phyloP scores from a whole-genome alignment of 2,888 invertebrate genomes.

The Alentia gelatinosa region DNA sequence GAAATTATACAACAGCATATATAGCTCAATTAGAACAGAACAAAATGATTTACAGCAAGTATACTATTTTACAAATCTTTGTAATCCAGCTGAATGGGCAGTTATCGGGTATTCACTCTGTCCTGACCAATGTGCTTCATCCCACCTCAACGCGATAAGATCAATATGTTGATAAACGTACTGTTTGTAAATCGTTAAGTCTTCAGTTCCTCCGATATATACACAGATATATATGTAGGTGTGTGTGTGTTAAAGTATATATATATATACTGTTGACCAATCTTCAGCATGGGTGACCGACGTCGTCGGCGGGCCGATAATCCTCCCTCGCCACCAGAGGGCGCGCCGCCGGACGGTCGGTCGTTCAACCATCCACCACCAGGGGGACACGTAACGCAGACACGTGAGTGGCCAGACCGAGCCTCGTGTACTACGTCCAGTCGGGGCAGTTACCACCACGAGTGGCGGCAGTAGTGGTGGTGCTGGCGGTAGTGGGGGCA shows the following conservation, averaged over 20 bases:
- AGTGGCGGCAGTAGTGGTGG: conserved; percentile 49
- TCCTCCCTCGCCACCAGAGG: neutral
- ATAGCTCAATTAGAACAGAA: neutral
- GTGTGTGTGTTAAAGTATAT: too few relatives aligned
- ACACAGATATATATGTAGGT: neutral
- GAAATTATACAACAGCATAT: conserved; percentile 2
- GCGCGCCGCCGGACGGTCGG: neutral
- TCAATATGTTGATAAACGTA: neutral
- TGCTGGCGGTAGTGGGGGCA: conserved; percentile 23
- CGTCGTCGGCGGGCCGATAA: neutral
- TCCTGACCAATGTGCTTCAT: neutral
- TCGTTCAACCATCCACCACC: neutral
- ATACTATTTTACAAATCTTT: neutral
- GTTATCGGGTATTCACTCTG: neutral
- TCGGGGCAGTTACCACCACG: conserved; percentile 14
- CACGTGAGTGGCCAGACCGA: neutral
- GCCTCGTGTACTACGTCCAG: neutral
- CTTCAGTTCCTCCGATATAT: neutral
- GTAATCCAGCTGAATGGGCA: neutral
- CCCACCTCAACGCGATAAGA: neutral
- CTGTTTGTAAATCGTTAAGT: neutral
- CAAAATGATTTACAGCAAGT: neutral
- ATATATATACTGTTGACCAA: neutral
- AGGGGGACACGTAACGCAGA: neutral
- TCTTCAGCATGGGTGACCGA: conserved; percentile 7